Base-by-base conservation (phyloP, 2,113 vertebrate species). In the Myrmophylax atrothorax region DNA sequence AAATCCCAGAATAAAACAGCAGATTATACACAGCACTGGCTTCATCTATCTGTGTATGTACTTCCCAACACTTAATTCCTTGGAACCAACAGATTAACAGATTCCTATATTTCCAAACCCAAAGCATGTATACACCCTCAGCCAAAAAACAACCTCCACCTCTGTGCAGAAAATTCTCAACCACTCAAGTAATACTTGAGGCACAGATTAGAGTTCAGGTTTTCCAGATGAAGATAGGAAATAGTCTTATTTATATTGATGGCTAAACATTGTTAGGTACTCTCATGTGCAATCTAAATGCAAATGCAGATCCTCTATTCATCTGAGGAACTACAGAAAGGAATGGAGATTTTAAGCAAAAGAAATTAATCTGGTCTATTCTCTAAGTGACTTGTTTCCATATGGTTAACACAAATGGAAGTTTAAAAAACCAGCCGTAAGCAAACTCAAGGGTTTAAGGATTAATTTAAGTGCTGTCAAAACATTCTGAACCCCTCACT, bases 61-160 rank as follows among this genome's bases (percentile, higher is more conserved):
- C 23, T 47, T 73, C 38, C 11, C 23, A 75, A 37, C 2, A 44
- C 19, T 49, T 28, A 82, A 40, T 46, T 78, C 25, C 20, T 72
- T 44, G 6, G 37, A 88, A 47, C 20, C n/a, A 91, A 49, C 16
- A 35, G 29, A 70, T 38, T 77, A 53, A n/a, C n/a, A n/a, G n/a
- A 67, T 55, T 82, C 44, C 16, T 37, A 12, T 19, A 35, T 18
- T 35, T 88, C 59, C 50, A 80, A 91, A 84, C 46, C 4, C 16
- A 55, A 76, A 69, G 3, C 12, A 33, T 3, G 5, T 8, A n/a
- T 16, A 8, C 35, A 42, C 5, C 7, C 3, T 0, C 38, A 38
- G 15, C 6, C 20, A 69, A 87, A 86, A 76, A 28, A 0, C 3
- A 25, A n/a, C 31, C 14, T 75, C 14, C 17, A 64, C 20, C 11